These are phyloP conservation scores for Akabosia matsudoensis DNA, from an alignment of 1,140 invertebrate species.

Conservation along the genomic window DNA sequence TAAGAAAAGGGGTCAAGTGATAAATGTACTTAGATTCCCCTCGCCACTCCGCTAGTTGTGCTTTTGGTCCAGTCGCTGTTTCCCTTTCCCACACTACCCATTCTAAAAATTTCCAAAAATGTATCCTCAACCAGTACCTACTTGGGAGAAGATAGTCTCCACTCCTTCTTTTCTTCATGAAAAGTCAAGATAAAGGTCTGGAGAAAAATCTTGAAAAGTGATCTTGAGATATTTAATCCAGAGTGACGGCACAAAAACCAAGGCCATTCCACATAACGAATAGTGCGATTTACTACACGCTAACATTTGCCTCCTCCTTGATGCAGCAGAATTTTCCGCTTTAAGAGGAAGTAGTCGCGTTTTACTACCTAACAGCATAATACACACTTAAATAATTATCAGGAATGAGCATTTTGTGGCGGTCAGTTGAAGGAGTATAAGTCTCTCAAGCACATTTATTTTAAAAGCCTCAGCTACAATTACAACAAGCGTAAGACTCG, in stretches of 20 bases:
- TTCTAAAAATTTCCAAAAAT: neutral
- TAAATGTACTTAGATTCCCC: conserved; percentile 5
- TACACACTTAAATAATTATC: neutral
- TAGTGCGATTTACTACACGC: conserved; percentile 7
- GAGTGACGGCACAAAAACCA: conserved; percentile 5
- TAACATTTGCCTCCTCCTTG: too few relatives aligned
- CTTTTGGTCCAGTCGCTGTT: neutral
- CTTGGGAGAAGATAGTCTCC: too few relatives aligned
- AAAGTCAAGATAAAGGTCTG: conserved; percentile 1
- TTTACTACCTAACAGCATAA: too few relatives aligned
- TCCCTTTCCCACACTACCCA: neutral
- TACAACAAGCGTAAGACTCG: too few relatives aligned
- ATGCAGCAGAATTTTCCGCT: too few relatives aligned
- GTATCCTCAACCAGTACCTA: too few relatives aligned
- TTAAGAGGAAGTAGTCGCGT: too few relatives aligned
- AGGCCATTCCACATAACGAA: conserved; percentile 9
- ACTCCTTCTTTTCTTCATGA: neutral
- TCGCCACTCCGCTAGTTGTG: neutral
- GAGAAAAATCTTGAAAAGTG: conserved; percentile 1
- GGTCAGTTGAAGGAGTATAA: neutral
- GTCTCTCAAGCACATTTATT: neutral
- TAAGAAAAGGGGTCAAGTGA: conserved; percentile 1
- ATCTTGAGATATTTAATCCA: conserved; percentile 2
- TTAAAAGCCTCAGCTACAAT: neutral
- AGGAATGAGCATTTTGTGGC: neutral